Evolutionary conservation across 2,888 invertebrate genomes (phyloP).

Genomic region (Mesochorus sp.): DNA sequence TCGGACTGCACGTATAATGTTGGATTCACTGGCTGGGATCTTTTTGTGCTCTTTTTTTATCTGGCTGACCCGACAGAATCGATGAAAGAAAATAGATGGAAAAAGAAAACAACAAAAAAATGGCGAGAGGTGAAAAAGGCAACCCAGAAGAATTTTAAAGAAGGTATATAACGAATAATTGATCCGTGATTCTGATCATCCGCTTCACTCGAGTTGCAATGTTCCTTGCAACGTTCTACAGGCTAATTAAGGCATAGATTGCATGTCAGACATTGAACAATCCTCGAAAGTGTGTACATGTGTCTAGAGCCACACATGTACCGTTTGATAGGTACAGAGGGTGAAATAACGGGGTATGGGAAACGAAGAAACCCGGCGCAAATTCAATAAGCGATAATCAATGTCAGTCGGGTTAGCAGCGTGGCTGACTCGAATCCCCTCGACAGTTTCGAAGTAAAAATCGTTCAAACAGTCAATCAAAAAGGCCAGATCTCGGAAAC

Average conservation of each 20-base stretch:
- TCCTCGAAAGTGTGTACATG: not conserved
- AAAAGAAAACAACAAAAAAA: constrained; percentile 7
- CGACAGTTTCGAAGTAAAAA: constrained; percentile 73
- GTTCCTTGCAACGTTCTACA: not conserved
- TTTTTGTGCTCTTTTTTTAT: constrained; percentile 12
- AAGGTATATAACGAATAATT: constrained; percentile 25
- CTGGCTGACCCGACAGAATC: not conserved
- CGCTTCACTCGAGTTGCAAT: too few species aligned
- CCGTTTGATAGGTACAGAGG: constrained; percentile 25
- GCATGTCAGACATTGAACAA: constrained; percentile 25
- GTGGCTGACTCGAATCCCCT: constrained; percentile 17
- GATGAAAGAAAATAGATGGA: constrained; percentile 12
- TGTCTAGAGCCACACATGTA: not conserved
- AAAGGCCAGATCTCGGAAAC: constrained; percentile 61
- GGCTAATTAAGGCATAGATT: constrained; percentile 1
- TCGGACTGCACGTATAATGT: constrained; percentile 47
- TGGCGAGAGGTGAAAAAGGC: not conserved
- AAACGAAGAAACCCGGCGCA: constrained; percentile 65
- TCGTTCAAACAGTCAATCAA: constrained; percentile 82
- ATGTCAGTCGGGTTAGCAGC: constrained; percentile 75
- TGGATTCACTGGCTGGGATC: constrained; percentile 10
- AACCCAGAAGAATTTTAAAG: not conserved
- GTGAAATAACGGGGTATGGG: constrained; percentile 11
- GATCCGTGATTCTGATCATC: constrained; percentile 21
- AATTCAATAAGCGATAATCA: constrained; percentile 81